Evolutionary conservation across 2,113 vertebrate genomes (phyloP).

Genomic region (Glaucomys volans): DNA sequence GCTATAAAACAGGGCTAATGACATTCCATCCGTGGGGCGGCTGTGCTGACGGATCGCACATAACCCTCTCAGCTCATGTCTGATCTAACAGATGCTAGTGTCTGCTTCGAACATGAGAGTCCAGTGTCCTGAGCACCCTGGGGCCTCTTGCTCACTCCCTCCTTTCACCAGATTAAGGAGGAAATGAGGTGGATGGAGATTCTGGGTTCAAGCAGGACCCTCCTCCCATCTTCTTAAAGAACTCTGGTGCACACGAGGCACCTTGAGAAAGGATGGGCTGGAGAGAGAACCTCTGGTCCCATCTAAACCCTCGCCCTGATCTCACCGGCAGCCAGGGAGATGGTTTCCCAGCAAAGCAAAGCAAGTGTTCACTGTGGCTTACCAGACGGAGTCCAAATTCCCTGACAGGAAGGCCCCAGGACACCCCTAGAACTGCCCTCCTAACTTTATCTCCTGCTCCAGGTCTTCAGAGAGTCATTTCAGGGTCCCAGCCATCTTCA

Average conservation of each 20-base stretch:
- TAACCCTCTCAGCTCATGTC: not conserved
- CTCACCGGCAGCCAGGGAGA: not conserved
- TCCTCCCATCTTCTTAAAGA: not conserved
- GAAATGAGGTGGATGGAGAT: not conserved
- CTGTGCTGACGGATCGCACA: not conserved
- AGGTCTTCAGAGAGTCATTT: not conserved
- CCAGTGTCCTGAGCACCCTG: not conserved
- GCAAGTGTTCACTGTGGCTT: not conserved
- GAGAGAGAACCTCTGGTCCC: not conserved
- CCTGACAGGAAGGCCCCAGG: not conserved
- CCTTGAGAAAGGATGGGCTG: not conserved
- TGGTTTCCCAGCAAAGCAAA: not conserved
- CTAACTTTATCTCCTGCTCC: not conserved
- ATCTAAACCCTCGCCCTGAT: not conserved
- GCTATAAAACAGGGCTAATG: not conserved
- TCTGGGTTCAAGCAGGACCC: not conserved
- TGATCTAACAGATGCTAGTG: rapidly evolving
- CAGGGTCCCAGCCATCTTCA: not conserved
- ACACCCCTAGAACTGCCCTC: not conserved
- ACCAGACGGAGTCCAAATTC: not conserved
- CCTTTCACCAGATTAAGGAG: not conserved
- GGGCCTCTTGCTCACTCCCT: not conserved
- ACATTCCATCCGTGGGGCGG: not conserved
- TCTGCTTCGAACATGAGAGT: not conserved
- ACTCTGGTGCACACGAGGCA: rapidly evolving